Evolutionary conservation across 1,140 invertebrate species (phyloP), one percentile per base, ranked within the genome.

Genomic region (Drosophila equinoxialis): DNA sequence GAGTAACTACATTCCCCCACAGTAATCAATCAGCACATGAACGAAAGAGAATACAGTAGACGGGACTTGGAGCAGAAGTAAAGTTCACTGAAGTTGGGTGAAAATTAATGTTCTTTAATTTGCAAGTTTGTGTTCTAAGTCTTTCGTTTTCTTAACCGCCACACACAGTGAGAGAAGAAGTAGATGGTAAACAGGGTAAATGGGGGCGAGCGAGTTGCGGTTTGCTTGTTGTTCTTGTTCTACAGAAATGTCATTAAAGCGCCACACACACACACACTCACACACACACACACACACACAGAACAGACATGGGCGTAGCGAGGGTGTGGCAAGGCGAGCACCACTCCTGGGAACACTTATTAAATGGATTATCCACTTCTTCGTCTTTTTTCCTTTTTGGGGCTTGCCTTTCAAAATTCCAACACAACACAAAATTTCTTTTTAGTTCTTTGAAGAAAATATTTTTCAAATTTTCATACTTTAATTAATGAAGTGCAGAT

Each of bases 31-130:
- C 45, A 51, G 45, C 45, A 51, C 45, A 51, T 51, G 45, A 51
- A 51, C 17, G 10, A 23, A 23, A 10, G 8, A 51, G 17, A 51
- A 51, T 45, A 45, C 42, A 45, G 42, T 45, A 45, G 17, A 65
- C 39, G 66, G 66, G 0, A 68, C 20, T 33, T 11, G 66, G 14
- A 41, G 67, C 70, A 63, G 63, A 63, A 58, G 48, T 35, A 35
- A 33, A 57, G 68, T 26, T 61, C 62, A 64, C 60, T 58, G 63
- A 26, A 73, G 51, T 78, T 71, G 62, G 75, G 68, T 76, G 75
- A 89, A 89, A 90, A 87, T 87, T 80, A 89, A 87, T 87, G 84
- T 87, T 83, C 85, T 87, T 87, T 87, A 87, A 87, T 87, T 87
- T 87, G 84, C 83, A 89, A 87, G 83, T 84, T 87, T 89, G 83